Evolutionary conservation across 2,888 invertebrate species (phyloP), one percentile per base, ranked within the genome.

Genomic region (Caenorhabditis parvicauda): DNA sequence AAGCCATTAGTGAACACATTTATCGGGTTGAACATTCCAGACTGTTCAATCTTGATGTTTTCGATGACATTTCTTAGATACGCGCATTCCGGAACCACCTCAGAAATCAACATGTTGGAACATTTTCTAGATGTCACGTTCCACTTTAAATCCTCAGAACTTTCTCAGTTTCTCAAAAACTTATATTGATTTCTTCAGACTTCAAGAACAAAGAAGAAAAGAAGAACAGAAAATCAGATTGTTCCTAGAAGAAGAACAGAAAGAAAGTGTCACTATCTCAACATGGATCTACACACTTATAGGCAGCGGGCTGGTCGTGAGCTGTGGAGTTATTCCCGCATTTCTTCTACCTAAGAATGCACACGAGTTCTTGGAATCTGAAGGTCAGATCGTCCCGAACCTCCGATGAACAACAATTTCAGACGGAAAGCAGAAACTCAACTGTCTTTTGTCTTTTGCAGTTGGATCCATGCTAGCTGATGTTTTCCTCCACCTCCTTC

Each of bases 401-500:
- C 25, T 21, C 25, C 42, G 1, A 41, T 12, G 17, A 19, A 19
- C 1, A 14, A 35, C 35, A 14, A 14, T 67, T 71, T n/a, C 53
- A 75, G 74, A 66, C 29, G 72, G 74, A 2, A 60, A 67, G 37
- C 48, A 50, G 25, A 42, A 49, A 3, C 60, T 76, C 35, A 74
- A 76, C 45, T 54, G 65, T 1, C 38, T 76, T 22, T 64, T 77
- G 17, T 57, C 68, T 1, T 77, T 75, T 48, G 73, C 76, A 0
- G 74, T 77, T 29, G 77, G 77, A 2, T 67, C 72, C 39, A 54
- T 77, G 9, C 58, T 77, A 2, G 75, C 73, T 4, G 77, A 77
- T 41, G 75, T 77, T 1, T 75, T 77, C 32, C 59, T 77, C 22
- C 76, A 77, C 46, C 51, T 77, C 1, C 56, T 77, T 1, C 76